These are phyloP conservation scores for Taphrorychus bicolor DNA, from an alignment of 2,888 invertebrate species.

Conservation along the genomic window DNA sequence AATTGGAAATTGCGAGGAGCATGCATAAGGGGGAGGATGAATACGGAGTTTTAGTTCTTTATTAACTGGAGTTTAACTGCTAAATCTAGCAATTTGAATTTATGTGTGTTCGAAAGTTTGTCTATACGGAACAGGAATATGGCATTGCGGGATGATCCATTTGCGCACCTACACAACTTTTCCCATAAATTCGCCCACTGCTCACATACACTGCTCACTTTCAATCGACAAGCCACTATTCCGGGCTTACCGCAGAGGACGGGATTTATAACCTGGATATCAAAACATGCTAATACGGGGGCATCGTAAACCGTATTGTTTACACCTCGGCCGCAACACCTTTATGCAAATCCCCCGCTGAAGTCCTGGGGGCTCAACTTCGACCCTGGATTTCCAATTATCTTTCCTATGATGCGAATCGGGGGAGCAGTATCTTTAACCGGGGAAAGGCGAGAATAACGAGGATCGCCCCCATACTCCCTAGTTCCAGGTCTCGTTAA, in stretches of 20 bases:
- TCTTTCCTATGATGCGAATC: conserved; percentile 21
- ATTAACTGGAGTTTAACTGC: background rate
- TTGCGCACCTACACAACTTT: background rate
- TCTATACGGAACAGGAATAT: too few species aligned
- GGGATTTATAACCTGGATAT: background rate
- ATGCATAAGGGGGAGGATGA: background rate
- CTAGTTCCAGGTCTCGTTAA: too few species aligned
- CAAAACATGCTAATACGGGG: conserved; percentile 12
- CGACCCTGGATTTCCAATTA: conserved; percentile 24
- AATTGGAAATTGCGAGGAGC: background rate
- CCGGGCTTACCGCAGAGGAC: background rate
- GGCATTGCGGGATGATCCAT: too few species aligned
- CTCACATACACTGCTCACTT: background rate
- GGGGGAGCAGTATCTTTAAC: conserved; percentile 11
- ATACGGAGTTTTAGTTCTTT: background rate
- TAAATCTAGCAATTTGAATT: too few species aligned
- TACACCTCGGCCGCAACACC: conserved; percentile 27
- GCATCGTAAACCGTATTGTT: conserved; percentile 17
- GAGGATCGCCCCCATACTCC: too few species aligned
- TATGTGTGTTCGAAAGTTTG: too few species aligned
- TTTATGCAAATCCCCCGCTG: conserved; percentile 23
- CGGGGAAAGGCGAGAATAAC: background rate
- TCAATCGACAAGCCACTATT: background rate
- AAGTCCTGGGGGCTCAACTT: conserved; percentile 26
- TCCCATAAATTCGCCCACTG: background rate